Evolutionary conservation across 2,113 vertebrate genomes (phyloP).

Genomic region (Numenius arquata): DNA sequence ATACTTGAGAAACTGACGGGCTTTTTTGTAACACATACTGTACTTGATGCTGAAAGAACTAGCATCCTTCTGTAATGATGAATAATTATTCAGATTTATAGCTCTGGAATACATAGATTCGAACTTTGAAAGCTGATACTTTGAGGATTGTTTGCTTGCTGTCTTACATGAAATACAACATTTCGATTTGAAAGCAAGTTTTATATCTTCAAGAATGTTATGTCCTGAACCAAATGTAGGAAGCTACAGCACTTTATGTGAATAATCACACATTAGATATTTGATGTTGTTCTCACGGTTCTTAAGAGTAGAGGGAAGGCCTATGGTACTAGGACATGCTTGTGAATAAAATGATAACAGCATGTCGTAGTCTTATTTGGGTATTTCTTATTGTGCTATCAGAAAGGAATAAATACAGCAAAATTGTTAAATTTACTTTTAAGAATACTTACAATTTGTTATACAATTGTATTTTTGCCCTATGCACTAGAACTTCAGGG

Average conservation of each 20-base stretch:
- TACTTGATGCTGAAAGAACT: background rate
- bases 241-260: background rate
- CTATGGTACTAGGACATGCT: background rate
- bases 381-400: background rate
- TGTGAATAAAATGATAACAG: background rate
- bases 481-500: background rate
- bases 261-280: background rate
- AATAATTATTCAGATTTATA: background rate
- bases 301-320: background rate
- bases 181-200: background rate
- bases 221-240: background rate
- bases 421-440: background rate
- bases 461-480: accelerated
- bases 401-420: background rate
- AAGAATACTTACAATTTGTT: background rate
- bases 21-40: background rate
- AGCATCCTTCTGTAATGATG: background rate
- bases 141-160: background rate
- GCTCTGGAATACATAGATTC: background rate
- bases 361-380: background rate
- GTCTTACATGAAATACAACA: background rate
- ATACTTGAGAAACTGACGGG: background rate
- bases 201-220: background rate
- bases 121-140: background rate
- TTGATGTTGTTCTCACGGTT: background rate